Base-by-base conservation (phyloP, 2,797 vertebrate genomes). In the Pangasius djambal region DNA sequence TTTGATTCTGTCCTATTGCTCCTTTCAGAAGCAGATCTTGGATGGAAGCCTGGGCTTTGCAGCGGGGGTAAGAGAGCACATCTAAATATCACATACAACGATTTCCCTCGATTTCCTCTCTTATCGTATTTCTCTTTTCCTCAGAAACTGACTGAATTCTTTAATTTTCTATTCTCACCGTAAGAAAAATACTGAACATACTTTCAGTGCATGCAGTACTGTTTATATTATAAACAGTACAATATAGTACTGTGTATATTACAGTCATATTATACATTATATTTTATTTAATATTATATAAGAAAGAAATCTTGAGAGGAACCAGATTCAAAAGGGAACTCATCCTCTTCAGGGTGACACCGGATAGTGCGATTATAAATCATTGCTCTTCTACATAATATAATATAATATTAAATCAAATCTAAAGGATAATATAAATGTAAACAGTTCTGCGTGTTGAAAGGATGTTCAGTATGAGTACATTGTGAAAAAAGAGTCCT, bases 11-110 rank as follows among this genome's bases (percentile, higher is more conserved):
- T 87, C 48, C 67, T 0, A 2, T 34, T 61, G 6, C 34, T 91
- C 90, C 65, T 85, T 93, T 50, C 93, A 99, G 98, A 98, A 97
- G 92, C 95, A 94, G 88, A 96, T 99, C 90, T 94, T 99, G 78
- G 98, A 99, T 93, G 98, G 98, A 89, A 99, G 98, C 93, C 95
- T 99, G 83, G 98, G 98, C 89, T 99, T 99, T 44, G 98, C 98
- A 0, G 98, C 98, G 0, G 98, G 98, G 97, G 98, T 99, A 91
- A 95, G 94, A 95, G 70, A 61, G 16, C 28, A 79, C 77, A 34
- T 79, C 18, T 57, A 34, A 57, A 81, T 8, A 52, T 48, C 25
- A 75, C 72, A 3, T 77, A 18, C 1, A n/a, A 4, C 9, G 15
- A 79, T 57, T 57, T 55, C n/a, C 6, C 77, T 79, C 18, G 4